A percentile compares a stretch with the other conserved stretches of the same genome.
These are phyloP conservation scores for Thereva nobilitata DNA, from an alignment of 2,888 invertebrate genomes.

Conservation along the genomic window DNA sequence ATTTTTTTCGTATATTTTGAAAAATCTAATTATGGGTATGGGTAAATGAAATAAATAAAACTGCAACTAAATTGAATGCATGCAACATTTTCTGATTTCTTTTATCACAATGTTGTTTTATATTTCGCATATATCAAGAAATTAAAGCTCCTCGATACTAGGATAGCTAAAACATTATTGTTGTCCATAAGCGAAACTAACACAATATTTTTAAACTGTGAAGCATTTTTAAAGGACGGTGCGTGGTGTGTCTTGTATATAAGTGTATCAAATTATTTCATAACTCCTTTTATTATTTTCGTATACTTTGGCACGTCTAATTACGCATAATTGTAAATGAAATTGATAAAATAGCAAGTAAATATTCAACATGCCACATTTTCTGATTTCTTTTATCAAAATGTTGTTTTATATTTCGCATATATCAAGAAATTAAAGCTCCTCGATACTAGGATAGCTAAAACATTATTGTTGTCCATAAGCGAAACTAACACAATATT, in stretches of 20 bases:
- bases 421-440: conserved; percentile 15
- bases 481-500: conserved; percentile 50
- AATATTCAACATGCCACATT: too few relatives aligned
- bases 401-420: conserved; percentile 36
- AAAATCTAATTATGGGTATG: too few relatives aligned
- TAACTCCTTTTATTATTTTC: too few relatives aligned
- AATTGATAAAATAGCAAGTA: too few relatives aligned
- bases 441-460: conserved; percentile 38
- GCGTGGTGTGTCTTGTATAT: too few relatives aligned
- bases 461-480: conserved; percentile 50
- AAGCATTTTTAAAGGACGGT: conserved; percentile 54
- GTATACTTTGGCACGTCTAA: too few relatives aligned
- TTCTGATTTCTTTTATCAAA: background rate
- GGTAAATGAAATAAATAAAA: too few relatives aligned
- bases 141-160: conserved; percentile 26
- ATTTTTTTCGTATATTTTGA: too few relatives aligned
- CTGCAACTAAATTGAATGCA: too few relatives aligned
- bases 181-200: conserved; percentile 55
- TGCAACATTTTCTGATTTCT: background rate
- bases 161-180: conserved; percentile 44
- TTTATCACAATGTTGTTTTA: conserved; percentile 9
- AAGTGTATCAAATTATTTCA: too few relatives aligned
- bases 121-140: conserved; percentile 35
- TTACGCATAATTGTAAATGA: too few relatives aligned
- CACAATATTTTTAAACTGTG: conserved; percentile 43